Conservation (phyloP, 2,888 invertebrate genomes). For the Palloptera scutellata region DNA sequence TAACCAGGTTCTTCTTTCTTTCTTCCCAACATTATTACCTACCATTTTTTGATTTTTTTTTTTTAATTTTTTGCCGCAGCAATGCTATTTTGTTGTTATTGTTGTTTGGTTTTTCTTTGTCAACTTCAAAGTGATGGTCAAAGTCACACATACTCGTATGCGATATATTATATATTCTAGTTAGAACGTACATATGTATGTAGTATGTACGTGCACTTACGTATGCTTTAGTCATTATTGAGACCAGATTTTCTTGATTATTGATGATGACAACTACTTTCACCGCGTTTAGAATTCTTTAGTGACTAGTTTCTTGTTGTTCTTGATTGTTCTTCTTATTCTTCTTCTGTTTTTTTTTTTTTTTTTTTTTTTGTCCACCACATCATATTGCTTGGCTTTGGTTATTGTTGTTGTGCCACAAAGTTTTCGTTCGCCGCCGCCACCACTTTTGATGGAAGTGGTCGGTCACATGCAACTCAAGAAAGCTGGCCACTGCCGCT, state of each 20-base stretch:
- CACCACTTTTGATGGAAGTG: not conserved
- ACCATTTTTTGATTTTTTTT: not conserved
- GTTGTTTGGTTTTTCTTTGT: conserved; percentile 20
- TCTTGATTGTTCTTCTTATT: not conserved
- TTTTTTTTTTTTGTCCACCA: conserved; percentile 4
- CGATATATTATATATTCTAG: conserved; percentile 45
- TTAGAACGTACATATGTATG: conserved; percentile 51
- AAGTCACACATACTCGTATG: conserved; percentile 22
- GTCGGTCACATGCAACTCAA: not conserved
- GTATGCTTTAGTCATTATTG: conserved; percentile 15
- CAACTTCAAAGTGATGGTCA: not conserved
- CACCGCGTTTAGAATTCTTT: conserved; percentile 46
- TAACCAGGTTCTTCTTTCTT: no score
- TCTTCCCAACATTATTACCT: no score
- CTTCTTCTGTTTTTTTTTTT: conserved; percentile 9
- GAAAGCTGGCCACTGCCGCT: no score
- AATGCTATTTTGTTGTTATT: conserved; percentile 29
- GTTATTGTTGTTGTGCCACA: not conserved
- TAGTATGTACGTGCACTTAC: not conserved
- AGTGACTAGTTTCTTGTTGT: conserved; percentile 41
- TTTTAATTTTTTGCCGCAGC: not conserved
- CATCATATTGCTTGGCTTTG: not conserved
- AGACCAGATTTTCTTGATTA: conserved; percentile 41
- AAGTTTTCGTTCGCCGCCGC: conserved; percentile 5
- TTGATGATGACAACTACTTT: conserved; percentile 43